Conservation (phyloP, 2,113 vertebrate species). For the Leptosomus discolor region DNA sequence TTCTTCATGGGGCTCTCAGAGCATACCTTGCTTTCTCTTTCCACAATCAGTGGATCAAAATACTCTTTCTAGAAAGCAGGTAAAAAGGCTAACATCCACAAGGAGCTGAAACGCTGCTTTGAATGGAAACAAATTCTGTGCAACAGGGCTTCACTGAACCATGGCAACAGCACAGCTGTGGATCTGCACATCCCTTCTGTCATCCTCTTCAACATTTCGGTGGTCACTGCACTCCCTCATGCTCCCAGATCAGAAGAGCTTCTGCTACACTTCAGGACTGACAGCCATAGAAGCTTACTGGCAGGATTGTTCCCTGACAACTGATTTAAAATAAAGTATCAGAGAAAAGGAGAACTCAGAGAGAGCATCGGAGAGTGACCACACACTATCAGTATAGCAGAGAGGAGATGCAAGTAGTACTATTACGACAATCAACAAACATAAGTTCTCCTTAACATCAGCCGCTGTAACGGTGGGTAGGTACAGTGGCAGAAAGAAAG, state of each 20-base stretch:
- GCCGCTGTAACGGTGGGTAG: background rate
- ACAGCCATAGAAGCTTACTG: background rate
- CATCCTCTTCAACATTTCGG: background rate
- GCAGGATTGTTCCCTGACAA: background rate
- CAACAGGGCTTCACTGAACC: accelerated
- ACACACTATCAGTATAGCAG: background rate
- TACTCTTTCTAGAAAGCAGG: background rate
- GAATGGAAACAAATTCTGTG: background rate
- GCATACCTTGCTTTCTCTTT: background rate
- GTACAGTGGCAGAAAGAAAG: background rate
- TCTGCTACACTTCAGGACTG: background rate
- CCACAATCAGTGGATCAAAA: background rate
- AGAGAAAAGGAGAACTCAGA: background rate
- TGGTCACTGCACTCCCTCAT: background rate
- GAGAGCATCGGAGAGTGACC: background rate
- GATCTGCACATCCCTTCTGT: background rate
- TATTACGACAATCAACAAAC: background rate
- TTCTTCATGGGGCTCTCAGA: background rate
- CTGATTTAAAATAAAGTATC: background rate
- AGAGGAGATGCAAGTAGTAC: background rate
- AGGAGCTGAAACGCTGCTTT: background rate
- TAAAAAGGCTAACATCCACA: background rate
- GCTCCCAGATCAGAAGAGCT: background rate
- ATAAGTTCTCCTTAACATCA: background rate
- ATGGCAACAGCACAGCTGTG: background rate